Evolutionary conservation across 2,888 invertebrate species (phyloP).

Genomic region (Molorchus minor): DNA sequence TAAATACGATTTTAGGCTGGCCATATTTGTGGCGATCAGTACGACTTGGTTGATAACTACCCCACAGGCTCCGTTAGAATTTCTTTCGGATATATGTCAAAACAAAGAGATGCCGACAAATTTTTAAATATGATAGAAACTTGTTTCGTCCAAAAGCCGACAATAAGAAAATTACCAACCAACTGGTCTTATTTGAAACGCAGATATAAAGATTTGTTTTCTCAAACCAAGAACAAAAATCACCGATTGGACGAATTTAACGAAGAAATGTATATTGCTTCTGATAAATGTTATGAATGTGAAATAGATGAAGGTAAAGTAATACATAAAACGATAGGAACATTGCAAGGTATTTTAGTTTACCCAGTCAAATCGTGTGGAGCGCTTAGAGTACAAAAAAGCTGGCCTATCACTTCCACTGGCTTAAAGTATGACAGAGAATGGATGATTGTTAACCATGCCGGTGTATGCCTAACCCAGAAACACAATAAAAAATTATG

Average conservation of each 20-base stretch:
- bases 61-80: conserved; percentile 93
- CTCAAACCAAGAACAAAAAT: not conserved
- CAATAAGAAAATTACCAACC: conserved; percentile 51
- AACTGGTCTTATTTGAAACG: conserved; percentile 20
- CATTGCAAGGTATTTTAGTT: conserved; percentile 64
- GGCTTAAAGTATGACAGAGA: conserved; percentile 90
- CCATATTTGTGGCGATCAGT: conserved; percentile 90
- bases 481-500: conserved; percentile 85
- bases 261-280: not conserved
- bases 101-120: conserved; percentile 73
- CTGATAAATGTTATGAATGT: not conserved
- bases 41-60: conserved; percentile 82
- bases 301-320: not conserved
- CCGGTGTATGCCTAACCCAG: conserved; percentile 87
- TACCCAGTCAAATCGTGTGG: conserved; percentile 95
- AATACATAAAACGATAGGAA: conserved; percentile 35
- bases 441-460: conserved; percentile 90
- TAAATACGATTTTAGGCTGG: conserved; percentile 76
- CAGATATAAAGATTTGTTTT: conserved; percentile 25
- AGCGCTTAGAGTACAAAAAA: conserved; percentile 71
- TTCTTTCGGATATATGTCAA: conserved; percentile 93
- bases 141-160: conserved; percentile 74
- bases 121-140: conserved; percentile 78
- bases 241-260: no score
- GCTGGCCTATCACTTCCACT: conserved; percentile 78